These are phyloP conservation scores for Scatophagus argus DNA, from an alignment of 2,113 vertebrate genomes.

Conservation along the genomic window DNA sequence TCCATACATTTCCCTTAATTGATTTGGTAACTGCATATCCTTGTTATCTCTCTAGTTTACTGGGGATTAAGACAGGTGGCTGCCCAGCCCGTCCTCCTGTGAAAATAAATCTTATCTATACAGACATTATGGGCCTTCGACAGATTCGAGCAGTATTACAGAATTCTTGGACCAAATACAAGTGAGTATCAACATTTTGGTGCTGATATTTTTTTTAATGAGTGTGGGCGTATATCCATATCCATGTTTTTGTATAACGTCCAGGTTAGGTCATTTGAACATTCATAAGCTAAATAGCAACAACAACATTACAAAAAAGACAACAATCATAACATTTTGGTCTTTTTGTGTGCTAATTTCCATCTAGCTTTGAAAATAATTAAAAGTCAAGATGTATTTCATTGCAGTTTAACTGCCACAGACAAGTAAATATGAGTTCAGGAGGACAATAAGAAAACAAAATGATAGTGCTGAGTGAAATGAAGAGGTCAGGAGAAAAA, in stretches of 20 bases:
- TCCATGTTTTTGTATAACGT: too few relatives aligned
- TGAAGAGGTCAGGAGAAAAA: background rate
- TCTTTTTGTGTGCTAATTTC: background rate
- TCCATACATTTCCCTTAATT: background rate
- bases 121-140: conserved; percentile 42
- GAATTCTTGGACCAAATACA: conserved; percentile 31
- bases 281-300: too few relatives aligned
- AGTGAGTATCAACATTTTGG: conserved; percentile 7
- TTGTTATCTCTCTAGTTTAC: background rate
- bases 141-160: conserved; percentile 13
- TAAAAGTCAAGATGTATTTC: background rate
- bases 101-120: conserved; percentile 29
- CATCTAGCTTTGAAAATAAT: background rate
- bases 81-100: background rate
- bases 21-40: background rate
- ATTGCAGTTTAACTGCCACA: background rate
- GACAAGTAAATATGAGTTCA: conserved; percentile 1
- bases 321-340: background rate
- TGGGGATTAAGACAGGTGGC: background rate
- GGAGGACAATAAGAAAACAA: background rate
- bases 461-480: background rate
- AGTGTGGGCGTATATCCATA: background rate
- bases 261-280: background rate
- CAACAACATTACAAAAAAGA: too few relatives aligned
- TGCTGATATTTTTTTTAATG: background rate